Evolutionary conservation across 2,888 invertebrate genomes (phyloP), one percentile per base, ranked within the genome.

Genomic region (Tromatobia lineatoria): DNA sequence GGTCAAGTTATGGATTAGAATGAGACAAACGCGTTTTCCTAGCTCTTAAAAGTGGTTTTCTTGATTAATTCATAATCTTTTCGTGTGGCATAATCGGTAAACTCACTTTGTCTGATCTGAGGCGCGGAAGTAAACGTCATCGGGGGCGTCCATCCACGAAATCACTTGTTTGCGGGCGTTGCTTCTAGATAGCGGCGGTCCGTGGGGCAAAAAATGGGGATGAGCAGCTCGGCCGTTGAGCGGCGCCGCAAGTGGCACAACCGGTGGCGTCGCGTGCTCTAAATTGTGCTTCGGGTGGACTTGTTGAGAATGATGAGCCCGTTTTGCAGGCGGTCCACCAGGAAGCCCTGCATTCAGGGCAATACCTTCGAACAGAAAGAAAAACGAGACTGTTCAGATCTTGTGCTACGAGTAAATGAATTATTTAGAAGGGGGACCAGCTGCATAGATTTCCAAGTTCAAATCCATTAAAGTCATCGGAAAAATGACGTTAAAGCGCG

Each of bases 81-180:
- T 8, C n/a, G 38, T 64, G 3, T 50, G 20, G 64, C 38, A 38
- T 13, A 47, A 23, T n/a, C 47, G 54, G 25, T 11, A 13, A 52
- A 95, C 96, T 95, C 95, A 98, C 99, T 97, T 99, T 94, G 97
- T 97, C 90, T 96, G 95, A 90, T 98, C 97, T 66, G 98, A 98
- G 90, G 98, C 98, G 94, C 97, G 96, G 95, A 98, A 99, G 95
- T 98, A 99, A 88, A 99, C 97, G 95, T 99, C 99, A 94, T 99
- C 99, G 25, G 99, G 99, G 80, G 99, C 99, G 94, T 99, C 99
- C 97, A 98, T 98, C 98, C 98, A 99, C 92, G 98, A 98, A 93
- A 99, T 98, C 90, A 98, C 98, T 94, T 98, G 98, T 92, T 98
- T 98, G 70, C 98, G 96, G 2, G 93, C 94, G 71, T 94, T 94